Base-by-base conservation (phyloP, 2,113 vertebrate genomes). In the Chaenogobius annularis region DNA sequence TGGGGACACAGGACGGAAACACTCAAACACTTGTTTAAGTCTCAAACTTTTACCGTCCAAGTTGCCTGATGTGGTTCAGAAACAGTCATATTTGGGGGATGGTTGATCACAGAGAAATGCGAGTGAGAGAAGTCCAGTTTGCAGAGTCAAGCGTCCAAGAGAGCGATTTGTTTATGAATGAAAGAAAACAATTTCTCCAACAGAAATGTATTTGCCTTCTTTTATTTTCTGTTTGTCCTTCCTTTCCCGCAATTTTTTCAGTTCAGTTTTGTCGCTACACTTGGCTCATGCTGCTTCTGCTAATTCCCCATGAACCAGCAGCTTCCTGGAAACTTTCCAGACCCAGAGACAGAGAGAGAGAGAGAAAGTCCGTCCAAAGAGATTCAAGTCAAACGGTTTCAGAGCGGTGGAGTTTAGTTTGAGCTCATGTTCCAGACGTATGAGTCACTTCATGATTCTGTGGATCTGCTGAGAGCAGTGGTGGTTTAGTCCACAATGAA, bases 401-500 rank as follows among this genome's bases (percentile, higher is more conserved):
- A 66, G 10, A 23, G 73, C 44, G 37, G 50, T 35, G 71, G 61
- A 69, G 22, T 69, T 72, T 66, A 69, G 64, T 73, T 69, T 69
- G 63, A 46, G 40, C 55, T 80, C 56, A 48, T 69, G 73, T 83
- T 75, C 79, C 67, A 35, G 50, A 73, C 65, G n/a, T 67, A 84
- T 76, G 69, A 82, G 81, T 85, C 84, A 79, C 68, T 82, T 83
- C 84, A 77, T 75, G 78, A 70, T 77, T 83, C 66, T 56, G 46
- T 61, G 70, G 81, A 85, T n/a, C n/a, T n/a, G 81, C 68, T 68
- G 58, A 84, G 75, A 85, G 79, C 80, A 31, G 26, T 77, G 78
- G 72, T 83, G 81, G 82, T 84, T 88, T 89, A 85, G 65, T 77
- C 81, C 79, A 78, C 82, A 88, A 89, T 89, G 87, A 88, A 88